Evolutionary conservation across 2,113 vertebrate genomes (phyloP).

Genomic region (Ornithorhynchus anatinus): DNA sequence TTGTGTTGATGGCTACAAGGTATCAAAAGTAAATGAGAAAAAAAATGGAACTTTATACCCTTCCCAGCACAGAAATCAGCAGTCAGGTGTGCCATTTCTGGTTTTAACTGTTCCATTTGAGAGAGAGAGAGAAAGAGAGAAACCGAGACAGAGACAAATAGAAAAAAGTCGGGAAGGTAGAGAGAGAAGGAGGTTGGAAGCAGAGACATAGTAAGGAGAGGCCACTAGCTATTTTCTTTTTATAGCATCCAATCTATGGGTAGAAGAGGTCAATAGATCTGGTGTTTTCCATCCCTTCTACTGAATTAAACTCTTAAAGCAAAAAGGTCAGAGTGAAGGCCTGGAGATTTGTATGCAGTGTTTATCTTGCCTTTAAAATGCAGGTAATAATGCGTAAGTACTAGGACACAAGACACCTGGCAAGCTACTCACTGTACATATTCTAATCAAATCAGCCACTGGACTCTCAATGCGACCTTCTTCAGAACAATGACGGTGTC

Average conservation of each 20-base stretch:
- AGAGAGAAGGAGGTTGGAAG: not conserved
- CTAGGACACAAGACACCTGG: conserved; percentile 49
- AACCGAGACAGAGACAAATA: not conserved
- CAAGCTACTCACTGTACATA: conserved; percentile 30
- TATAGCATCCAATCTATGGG: conserved; percentile 7
- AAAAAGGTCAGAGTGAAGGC: conserved; percentile 15
- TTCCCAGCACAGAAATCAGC: not conserved
- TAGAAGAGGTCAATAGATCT: not conserved
- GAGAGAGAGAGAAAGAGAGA: not conserved
- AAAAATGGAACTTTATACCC: not conserved
- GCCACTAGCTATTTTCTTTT: conserved; percentile 14
- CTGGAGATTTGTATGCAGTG: conserved; percentile 15
- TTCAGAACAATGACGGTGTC: conserved; percentile 44
- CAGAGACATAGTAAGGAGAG: not conserved
- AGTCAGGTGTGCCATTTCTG: not conserved
- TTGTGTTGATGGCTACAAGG: conserved; percentile 6
- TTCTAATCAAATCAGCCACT: conserved; percentile 54
- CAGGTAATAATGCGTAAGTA: conserved; percentile 49
- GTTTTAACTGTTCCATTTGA: not conserved
- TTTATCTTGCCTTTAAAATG: conserved; percentile 44
- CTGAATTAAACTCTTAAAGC: conserved; percentile 28
- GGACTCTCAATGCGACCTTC: conserved; percentile 58
- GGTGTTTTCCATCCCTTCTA: not conserved
- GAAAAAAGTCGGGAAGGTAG: not conserved
- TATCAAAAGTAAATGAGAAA: not conserved